Evolutionary conservation across 2,797 vertebrate species (phyloP).

Genomic region (Sebastolobus altivelis): DNA sequence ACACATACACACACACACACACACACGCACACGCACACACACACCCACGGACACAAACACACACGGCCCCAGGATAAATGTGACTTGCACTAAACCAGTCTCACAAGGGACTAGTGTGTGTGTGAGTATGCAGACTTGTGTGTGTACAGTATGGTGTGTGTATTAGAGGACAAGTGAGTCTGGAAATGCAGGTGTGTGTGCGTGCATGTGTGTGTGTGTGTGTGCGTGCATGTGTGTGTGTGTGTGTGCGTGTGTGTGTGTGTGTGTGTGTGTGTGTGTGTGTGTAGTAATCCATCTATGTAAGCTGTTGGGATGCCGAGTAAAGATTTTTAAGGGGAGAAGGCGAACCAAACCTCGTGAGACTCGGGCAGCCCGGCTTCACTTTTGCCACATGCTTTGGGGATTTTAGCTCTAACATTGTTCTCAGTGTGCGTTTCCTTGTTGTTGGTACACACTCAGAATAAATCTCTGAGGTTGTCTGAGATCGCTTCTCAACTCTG

Average conservation of each 20-base stretch:
- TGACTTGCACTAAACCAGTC: slow-evolving; percentile 32
- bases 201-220: slow-evolving; percentile 4
- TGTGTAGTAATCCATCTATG: slow-evolving; percentile 58
- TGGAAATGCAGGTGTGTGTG: slow-evolving; percentile 9
- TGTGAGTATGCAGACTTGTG: slow-evolving; percentile 6
- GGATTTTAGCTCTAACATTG: slow-evolving; percentile 60
- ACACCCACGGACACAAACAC: not conserved
- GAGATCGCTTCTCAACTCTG: slow-evolving; percentile 50
- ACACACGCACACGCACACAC: not conserved
- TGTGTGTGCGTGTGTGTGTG: slow-evolving; percentile 15
- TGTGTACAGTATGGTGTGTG: slow-evolving; percentile 1
- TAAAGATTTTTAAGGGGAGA: slow-evolving; percentile 46
- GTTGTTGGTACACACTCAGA: slow-evolving; percentile 48
- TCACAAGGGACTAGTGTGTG: slow-evolving; percentile 18
- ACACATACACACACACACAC: not conserved
- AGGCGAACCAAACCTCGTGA: slow-evolving; percentile 50
- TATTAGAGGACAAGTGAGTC: not conserved
- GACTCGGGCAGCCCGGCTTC: slow-evolving; percentile 49
- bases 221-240: slow-evolving; percentile 21
- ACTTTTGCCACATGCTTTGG: slow-evolving; percentile 63
- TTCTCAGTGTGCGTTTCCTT: slow-evolving; percentile 49
- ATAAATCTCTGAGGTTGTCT: slow-evolving; percentile 56
- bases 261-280: not conserved
- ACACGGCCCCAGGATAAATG: slow-evolving; percentile 30
- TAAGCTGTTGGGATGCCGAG: slow-evolving; percentile 51